phyloP scores from a whole-genome alignment of 2,113 vertebrate genomes.

The Silurus asotus region DNA sequence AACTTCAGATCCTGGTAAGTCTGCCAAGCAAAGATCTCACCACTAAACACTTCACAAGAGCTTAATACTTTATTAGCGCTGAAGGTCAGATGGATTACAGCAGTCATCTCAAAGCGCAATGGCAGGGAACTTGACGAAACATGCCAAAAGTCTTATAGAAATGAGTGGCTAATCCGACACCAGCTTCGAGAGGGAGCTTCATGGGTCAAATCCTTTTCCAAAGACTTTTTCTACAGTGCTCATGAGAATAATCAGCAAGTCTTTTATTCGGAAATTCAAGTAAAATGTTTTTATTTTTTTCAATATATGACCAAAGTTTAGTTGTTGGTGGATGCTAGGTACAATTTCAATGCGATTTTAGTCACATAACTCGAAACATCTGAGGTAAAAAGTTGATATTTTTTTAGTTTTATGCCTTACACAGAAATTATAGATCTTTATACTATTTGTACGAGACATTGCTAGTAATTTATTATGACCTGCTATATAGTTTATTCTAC shows the following conservation, averaged over 20 bases:
- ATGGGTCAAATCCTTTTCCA: neutral
- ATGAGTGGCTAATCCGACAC: neutral
- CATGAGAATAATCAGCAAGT: neutral
- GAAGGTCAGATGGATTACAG: slow-evolving; percentile 26
- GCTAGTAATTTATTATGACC: neutral
- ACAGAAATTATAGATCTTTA: neutral
- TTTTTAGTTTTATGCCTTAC: neutral
- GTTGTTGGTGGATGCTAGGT: neutral
- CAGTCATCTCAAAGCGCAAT: slow-evolving; percentile 31
- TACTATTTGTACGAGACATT: neutral
- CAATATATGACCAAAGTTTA: neutral
- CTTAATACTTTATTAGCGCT: slow-evolving; percentile 25
- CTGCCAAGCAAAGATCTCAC: slow-evolving; percentile 32
- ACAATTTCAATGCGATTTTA: neutral
- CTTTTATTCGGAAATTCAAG: neutral
- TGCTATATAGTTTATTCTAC: neutral
- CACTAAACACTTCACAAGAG: slow-evolving; percentile 23
- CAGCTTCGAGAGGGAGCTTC: neutral
- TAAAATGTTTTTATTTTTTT: neutral
- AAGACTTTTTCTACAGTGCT: neutral
- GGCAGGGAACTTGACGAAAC: slow-evolving; percentile 25
- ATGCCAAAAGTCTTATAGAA: neutral
- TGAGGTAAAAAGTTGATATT: neutral
- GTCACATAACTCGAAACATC: neutral
- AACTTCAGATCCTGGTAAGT: slow-evolving; percentile 14